These are phyloP conservation scores for Spilogale gracilis DNA, from an alignment of 2,113 vertebrate species.

Conservation along the genomic window DNA sequence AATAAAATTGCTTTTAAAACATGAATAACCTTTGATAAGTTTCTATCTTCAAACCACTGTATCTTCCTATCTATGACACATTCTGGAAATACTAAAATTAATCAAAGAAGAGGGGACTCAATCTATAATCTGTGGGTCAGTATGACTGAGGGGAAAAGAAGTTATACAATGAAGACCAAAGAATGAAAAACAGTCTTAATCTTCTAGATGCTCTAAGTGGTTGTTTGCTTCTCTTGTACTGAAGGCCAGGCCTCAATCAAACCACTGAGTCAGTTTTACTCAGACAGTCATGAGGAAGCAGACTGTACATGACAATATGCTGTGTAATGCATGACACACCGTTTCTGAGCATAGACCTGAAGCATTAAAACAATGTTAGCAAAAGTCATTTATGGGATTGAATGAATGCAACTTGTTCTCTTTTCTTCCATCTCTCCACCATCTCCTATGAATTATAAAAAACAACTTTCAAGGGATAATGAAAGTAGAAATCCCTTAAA, in stretches of 20 bases:
- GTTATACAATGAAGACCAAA: conserved; percentile 40
- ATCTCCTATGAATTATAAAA: not conserved
- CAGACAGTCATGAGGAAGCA: conserved; percentile 38
- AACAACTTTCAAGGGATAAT: conserved; percentile 56
- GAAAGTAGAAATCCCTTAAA: conserved; percentile 69
- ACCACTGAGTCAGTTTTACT: conserved; percentile 75
- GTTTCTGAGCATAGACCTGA: conserved; percentile 46
- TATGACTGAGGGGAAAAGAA: conserved; percentile 21
- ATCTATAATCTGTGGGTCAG: not conserved
- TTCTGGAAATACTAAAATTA: conserved; percentile 50
- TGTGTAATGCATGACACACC: conserved; percentile 63
- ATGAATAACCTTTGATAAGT: conserved; percentile 1
- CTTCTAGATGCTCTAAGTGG: not conserved
- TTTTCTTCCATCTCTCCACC: conserved; percentile 10
- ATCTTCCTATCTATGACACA: conserved; percentile 29
- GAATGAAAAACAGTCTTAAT: conserved; percentile 9
- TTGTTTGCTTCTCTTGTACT: not conserved
- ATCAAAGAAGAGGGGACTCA: conserved; percentile 8
- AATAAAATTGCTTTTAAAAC: conserved; percentile 7
- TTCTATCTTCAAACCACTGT: not conserved
- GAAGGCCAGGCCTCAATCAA: conserved; percentile 10
- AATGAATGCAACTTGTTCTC: conserved; percentile 72
- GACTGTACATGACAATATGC: conserved; percentile 69
- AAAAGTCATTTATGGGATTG: conserved; percentile 74
- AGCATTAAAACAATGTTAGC: conserved; percentile 62